Evolutionary conservation across 2,797 vertebrate species (phyloP).

Genomic region (Lates japonicus): DNA sequence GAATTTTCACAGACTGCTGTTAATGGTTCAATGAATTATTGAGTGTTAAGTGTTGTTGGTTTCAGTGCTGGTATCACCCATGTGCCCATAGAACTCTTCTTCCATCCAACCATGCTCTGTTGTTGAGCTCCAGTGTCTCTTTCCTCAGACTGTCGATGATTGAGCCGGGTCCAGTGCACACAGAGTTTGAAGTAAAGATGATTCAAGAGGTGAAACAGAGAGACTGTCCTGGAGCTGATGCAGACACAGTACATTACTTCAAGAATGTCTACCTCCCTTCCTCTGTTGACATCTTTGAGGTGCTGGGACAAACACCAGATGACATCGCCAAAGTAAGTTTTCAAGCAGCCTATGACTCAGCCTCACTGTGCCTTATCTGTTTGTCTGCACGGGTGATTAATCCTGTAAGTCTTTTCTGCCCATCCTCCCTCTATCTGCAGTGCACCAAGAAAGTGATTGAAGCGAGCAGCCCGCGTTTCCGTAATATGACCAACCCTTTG

Average conservation of each 20-base stretch:
- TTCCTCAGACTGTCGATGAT: conserved; percentile 88
- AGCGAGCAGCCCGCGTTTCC: conserved; percentile 75
- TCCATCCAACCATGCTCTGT: background rate
- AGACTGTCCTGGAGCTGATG: conserved; percentile 88
- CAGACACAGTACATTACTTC: conserved; percentile 90
- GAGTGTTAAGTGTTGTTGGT: too few relatives aligned
- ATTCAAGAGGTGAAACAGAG: conserved; percentile 89
- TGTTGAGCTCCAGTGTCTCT: conserved; percentile 9
- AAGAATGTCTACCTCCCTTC: conserved; percentile 90
- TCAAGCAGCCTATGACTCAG: background rate
- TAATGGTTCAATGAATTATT: too few relatives aligned
- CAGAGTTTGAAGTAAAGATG: conserved; percentile 92
- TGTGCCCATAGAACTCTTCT: too few relatives aligned
- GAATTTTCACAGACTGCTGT: too few relatives aligned
- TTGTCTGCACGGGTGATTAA: background rate
- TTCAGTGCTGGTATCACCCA: too few relatives aligned
- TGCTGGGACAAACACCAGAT: conserved; percentile 89
- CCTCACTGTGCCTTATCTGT: conserved; percentile 1
- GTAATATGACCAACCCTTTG: conserved; percentile 81
- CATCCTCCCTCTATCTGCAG: conserved; percentile 54
- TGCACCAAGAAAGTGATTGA: conserved; percentile 84
- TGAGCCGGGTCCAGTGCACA: conserved; percentile 91
- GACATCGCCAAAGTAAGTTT: conserved; percentile 88
- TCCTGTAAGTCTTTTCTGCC: background rate
- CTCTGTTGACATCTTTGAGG: conserved; percentile 89